phyloP scores from a whole-genome alignment of 2,113 vertebrate species.

The Syngnathoides biaculeatus region DNA sequence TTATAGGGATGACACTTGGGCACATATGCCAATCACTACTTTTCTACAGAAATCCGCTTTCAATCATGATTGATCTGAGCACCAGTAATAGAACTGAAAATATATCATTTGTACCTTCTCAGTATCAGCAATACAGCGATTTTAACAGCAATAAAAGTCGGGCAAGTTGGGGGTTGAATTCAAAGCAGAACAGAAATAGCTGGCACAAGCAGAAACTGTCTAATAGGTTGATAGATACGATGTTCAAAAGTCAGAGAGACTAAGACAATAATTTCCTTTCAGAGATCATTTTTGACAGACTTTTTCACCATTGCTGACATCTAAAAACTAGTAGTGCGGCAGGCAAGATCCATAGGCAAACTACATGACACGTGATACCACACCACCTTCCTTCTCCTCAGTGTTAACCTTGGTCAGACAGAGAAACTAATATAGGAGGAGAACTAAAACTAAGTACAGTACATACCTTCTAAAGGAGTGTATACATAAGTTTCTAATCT shows the following conservation, averaged over 20 bases:
- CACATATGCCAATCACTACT: too few species aligned
- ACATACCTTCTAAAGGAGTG: slow-evolving; percentile 33
- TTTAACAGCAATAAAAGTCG: neutral
- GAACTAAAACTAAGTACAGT: slow-evolving; percentile 16
- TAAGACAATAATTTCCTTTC: slow-evolving; percentile 53
- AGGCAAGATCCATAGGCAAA: slow-evolving; percentile 77
- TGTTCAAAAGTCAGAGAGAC: slow-evolving; percentile 15
- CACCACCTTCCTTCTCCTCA: slow-evolving; percentile 27
- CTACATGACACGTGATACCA: slow-evolving; percentile 79
- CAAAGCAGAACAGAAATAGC: neutral
- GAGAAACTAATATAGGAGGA: slow-evolving; percentile 75
- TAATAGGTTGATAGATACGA: neutral
- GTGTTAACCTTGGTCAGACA: slow-evolving; percentile 70
- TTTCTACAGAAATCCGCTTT: too few species aligned
- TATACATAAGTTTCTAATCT: slow-evolving; percentile 49
- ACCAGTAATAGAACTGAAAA: too few species aligned
- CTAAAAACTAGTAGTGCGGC: slow-evolving; percentile 80
- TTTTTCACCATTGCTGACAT: slow-evolving; percentile 95
- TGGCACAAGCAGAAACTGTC: slow-evolving; percentile 3
- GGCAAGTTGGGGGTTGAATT: too few species aligned
- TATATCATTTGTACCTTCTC: neutral
- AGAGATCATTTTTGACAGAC: slow-evolving; percentile 81
- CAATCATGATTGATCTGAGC: too few species aligned
- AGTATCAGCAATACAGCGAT: neutral
- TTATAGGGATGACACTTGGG: too few species aligned